Evolutionary conservation across 2,888 invertebrate species (phyloP).

Genomic region (Monopis laevigella): DNA sequence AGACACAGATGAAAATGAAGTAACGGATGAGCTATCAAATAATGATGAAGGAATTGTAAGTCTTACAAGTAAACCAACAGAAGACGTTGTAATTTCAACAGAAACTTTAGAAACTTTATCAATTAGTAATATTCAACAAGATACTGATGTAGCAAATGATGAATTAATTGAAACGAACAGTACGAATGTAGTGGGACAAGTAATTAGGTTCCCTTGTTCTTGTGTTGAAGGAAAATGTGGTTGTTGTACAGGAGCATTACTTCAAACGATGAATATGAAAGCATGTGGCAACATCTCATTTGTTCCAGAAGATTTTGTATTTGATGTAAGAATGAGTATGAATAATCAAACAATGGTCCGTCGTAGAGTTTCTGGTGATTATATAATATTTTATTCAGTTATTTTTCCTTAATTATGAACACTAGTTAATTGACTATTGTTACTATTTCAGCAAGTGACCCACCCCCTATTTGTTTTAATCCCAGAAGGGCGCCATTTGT

Average conservation of each 20-base stretch:
- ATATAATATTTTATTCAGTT: too few relatives aligned
- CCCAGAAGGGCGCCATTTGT: constrained; percentile 76
- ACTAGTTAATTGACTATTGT: neutral
- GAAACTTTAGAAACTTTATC: constrained; percentile 22
- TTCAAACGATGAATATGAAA: constrained; percentile 73
- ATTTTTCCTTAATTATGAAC: neutral
- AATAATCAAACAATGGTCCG: constrained; percentile 78
- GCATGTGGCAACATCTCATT: constrained; percentile 83
- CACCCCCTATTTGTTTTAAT: constrained; percentile 75
- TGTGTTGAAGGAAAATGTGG: constrained; percentile 72
- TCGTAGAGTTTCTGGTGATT: constrained; percentile 76
- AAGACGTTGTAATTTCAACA: constrained; percentile 19
- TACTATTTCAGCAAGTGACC: constrained; percentile 72
- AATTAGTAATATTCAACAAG: constrained; percentile 32
- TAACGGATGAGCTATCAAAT: constrained; percentile 22
- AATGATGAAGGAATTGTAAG: constrained; percentile 24
- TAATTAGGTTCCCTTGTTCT: constrained; percentile 68
- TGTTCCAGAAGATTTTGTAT: constrained; percentile 83
- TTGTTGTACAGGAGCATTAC: constrained; percentile 73
- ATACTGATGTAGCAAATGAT: constrained; percentile 22
- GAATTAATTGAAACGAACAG: neutral
- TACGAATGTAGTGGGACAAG: constrained; percentile 44
- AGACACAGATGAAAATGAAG: constrained; percentile 18
- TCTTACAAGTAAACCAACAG: constrained; percentile 12
- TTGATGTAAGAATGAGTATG: constrained; percentile 75